Evolutionary conservation across 2,888 invertebrate genomes (phyloP), one percentile per base, ranked within the genome.

Genomic region (Yponomeuta evonymella): DNA sequence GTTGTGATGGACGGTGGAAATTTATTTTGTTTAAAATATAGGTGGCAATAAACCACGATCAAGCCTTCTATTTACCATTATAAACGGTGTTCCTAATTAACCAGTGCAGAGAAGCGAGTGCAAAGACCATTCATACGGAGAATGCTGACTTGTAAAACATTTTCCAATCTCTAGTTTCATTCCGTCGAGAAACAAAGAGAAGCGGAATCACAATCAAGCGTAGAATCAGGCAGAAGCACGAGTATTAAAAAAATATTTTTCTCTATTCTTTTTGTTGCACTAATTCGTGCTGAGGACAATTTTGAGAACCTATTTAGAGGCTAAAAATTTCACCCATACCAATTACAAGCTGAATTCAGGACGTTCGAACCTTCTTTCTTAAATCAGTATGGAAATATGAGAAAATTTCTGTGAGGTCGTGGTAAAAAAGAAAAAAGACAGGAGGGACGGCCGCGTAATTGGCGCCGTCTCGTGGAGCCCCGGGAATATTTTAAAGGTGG

Each of bases 391-490:
- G 33, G 77, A 82, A 83, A 82, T 80, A 82, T 77, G 79, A 76
- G 73, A 73, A 75, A 79, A 79, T 79, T 80, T 77, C 79, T 79
- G 73, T 71, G 72, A 76, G 75, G 77, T 76, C 78, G 69, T 80
- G 10, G 80, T 82, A 4, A 58, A 58, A 10, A 43, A 72, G 74
- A 76, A 77, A 79, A 83, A 79, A 79, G 75, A 74, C 73, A 73
- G 70, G 33, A 75, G 76, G 74, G 70, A 74, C 75, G 75, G 73
- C 72, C 72, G 68, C 64, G 75, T 86, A 86, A 87, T 84, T 87
- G 86, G 84, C 80, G 80, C 74, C 71, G 69, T 76, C 75, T 76
- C 73, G 73, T 73, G 75, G 73, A 72, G 30, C 15, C n/a, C 65
- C 75, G 71, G 75, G 77, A 80, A 80, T 79, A 76, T 81, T 83